Percentiles rank a stretch among this genome's conserved stretches.
phyloP scores from a whole-genome alignment of 2,797 vertebrate species.

The Lateolabrax maculatus region DNA sequence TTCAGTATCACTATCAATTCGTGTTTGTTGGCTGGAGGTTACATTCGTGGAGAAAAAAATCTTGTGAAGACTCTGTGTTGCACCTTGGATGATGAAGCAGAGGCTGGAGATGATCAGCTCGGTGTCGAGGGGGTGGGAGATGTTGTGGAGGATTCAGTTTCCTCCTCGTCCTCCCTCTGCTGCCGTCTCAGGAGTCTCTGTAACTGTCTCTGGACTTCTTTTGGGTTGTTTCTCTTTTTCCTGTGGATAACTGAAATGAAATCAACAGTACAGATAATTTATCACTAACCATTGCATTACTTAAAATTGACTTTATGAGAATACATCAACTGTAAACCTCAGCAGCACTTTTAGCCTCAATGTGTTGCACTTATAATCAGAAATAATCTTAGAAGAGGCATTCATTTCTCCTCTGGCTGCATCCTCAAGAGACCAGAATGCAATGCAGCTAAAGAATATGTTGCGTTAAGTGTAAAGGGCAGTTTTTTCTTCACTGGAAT shows the following conservation, averaged over 20 bases:
- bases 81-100: slow-evolving; percentile 32
- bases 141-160: slow-evolving; percentile 36
- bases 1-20: slow-evolving; percentile 19
- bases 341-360: neutral
- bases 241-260: slow-evolving; percentile 4
- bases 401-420: neutral
- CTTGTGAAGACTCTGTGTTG: slow-evolving; percentile 23
- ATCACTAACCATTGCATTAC: neutral
- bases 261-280: neutral
- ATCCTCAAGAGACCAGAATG: slow-evolving; percentile 1
- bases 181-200: slow-evolving; percentile 27
- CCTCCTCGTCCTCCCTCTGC: slow-evolving; percentile 48
- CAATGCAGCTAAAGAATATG: neutral
- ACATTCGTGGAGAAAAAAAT: neutral
- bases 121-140: slow-evolving; percentile 39
- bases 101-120: slow-evolving; percentile 43
- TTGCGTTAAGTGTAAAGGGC: slow-evolving; percentile 5
- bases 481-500: neutral
- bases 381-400: neutral
- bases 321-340: neutral
- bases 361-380: slow-evolving; percentile 5
- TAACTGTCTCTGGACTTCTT: slow-evolving; percentile 38
- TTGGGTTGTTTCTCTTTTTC: neutral
- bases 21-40: slow-evolving; percentile 45
- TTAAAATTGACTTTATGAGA: neutral